phyloP scores from a whole-genome alignment of 2,113 vertebrate genomes.

The Odocoileus hemionus region DNA sequence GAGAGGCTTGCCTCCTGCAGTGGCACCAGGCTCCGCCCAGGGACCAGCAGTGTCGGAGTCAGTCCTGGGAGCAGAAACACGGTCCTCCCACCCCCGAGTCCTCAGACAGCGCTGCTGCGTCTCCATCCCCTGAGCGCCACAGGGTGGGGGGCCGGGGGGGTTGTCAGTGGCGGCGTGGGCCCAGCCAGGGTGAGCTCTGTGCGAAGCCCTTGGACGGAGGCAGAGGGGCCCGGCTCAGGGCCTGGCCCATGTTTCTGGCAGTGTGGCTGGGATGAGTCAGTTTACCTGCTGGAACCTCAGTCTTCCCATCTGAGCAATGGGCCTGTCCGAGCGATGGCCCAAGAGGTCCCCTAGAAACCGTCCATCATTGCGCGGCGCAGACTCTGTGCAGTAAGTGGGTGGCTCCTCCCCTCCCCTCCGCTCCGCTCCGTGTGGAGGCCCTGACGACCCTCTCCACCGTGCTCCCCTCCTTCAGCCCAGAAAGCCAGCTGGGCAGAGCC shows the following conservation, averaged over 20 bases:
- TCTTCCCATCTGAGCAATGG: neutral
- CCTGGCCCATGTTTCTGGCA: neutral
- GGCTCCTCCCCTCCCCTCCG: neutral
- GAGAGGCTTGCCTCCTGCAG: neutral
- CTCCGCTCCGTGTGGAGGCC: neutral
- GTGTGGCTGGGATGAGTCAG: neutral
- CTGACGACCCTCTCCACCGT: neutral
- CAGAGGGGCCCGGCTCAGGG: neutral
- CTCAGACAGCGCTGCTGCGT: rapidly evolving
- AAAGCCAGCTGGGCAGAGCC: neutral
- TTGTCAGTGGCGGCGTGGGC: neutral
- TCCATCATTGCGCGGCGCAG: neutral
- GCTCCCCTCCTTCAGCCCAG: neutral
- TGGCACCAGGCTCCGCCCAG: neutral
- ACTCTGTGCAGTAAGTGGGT: rapidly evolving
- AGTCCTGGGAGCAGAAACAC: neutral
- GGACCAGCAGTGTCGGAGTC: neutral
- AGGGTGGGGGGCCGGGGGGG: rapidly evolving
- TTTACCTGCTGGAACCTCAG: neutral
- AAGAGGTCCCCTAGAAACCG: neutral
- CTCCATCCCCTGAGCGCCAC: rapidly evolving
- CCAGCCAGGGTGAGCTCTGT: neutral
- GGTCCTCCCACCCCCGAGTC: neutral
- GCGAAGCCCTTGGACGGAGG: neutral
- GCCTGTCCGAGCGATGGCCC: neutral